A percentile compares a stretch with the other conserved stretches of the same genome.
phyloP scores from a whole-genome alignment of 1,140 invertebrate species.

The Aphaenogaster ashmeadi region DNA sequence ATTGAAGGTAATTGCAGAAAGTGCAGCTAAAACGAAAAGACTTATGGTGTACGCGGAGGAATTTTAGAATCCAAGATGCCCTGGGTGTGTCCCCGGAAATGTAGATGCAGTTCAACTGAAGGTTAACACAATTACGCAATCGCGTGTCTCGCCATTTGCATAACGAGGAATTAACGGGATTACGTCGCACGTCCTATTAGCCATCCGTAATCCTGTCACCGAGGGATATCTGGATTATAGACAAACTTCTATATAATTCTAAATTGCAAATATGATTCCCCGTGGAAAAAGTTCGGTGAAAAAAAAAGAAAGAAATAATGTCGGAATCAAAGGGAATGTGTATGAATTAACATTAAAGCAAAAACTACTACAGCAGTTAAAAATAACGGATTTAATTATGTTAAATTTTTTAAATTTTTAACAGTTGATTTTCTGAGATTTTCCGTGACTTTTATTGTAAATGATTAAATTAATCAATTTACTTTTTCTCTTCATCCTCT shows the following conservation, averaged over 20 bases:
- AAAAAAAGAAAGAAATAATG: background rate
- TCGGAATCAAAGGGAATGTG: background rate
- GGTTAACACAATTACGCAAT: conserved; percentile 60
- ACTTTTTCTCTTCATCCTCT: no score
- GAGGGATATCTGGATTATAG: conserved; percentile 35
- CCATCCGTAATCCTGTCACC: conserved; percentile 41
- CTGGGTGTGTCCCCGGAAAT: background rate
- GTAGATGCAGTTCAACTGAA: conserved; percentile 38
- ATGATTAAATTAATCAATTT: no score
- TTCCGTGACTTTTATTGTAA: no score
- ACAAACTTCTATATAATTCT: background rate
- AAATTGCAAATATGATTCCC: background rate
- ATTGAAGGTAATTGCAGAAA: conserved; percentile 51
- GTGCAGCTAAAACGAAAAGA: conserved; percentile 48
- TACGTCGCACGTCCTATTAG: conserved; percentile 50
- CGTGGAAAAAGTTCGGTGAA: background rate
- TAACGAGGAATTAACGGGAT: conserved; percentile 60
- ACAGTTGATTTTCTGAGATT: no score
- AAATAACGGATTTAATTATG: no score
- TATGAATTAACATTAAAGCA: background rate
- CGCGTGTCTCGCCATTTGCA: conserved; percentile 48
- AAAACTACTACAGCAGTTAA: no score
- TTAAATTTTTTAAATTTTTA: no score
- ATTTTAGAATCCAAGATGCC: conserved; percentile 4
- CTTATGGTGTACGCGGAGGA: conserved; percentile 44